Conservation (phyloP, 2,113 vertebrate genomes). For the Bufo bufo region DNA sequence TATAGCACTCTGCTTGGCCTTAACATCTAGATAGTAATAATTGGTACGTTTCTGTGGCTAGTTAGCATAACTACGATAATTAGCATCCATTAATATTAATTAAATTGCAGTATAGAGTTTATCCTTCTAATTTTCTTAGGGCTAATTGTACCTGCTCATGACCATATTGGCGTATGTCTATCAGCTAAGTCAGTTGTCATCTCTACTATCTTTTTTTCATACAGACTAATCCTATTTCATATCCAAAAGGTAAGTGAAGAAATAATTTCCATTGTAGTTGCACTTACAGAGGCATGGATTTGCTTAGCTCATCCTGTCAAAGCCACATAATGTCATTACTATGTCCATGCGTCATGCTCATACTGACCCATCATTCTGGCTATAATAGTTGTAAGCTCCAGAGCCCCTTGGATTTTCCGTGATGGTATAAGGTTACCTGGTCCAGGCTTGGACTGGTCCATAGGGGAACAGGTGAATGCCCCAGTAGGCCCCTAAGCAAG, state of each 20-base stretch:
- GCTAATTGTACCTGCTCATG: neutral
- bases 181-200: neutral
- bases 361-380: neutral
- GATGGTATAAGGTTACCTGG: too few relatives aligned
- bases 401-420: too few relatives aligned
- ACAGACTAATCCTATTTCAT: neutral
- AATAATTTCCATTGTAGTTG: conserved; percentile 33
- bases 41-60: neutral
- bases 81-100: conserved; percentile 28
- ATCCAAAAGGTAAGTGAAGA: neutral
- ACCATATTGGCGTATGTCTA: neutral
- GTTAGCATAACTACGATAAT: neutral
- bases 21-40: neutral
- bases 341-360: conserved; percentile 4
- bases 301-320: conserved; percentile 58
- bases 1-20: neutral
- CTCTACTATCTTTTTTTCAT: neutral
- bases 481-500: too few relatives aligned
- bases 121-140: neutral
- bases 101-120: neutral
- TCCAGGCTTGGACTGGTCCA: too few relatives aligned
- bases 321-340: conserved; percentile 59
- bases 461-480: too few relatives aligned
- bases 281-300: conserved; percentile 41
- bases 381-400: too few relatives aligned